Conservation (phyloP, 2,888 invertebrate species). For the Pristionchus exspectatus region DNA sequence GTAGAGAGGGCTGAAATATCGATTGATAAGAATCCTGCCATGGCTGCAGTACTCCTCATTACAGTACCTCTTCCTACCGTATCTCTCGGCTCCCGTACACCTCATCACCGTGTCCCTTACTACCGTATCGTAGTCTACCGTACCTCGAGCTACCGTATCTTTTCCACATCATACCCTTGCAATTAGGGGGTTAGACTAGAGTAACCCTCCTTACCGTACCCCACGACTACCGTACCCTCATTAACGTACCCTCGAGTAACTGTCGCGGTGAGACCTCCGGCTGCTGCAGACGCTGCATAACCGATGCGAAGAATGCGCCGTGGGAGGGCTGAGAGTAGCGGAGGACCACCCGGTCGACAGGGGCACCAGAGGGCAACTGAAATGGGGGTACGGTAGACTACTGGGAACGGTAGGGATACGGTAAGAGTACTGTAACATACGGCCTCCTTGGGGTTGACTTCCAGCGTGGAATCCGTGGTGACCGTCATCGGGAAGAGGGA, state of each 20-base stretch:
- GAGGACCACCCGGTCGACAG: not conserved
- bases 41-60: too few relatives aligned
- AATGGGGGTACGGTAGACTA: not conserved
- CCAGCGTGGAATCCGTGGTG: constrained; percentile 3
- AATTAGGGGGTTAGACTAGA: not conserved
- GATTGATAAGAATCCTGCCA: not conserved
- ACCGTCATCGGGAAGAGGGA: not conserved
- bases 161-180: too few relatives aligned
- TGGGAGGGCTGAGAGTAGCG: not conserved
- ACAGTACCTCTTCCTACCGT: too few relatives aligned
- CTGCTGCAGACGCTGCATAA: constrained; percentile 33
- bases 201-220: not conserved
- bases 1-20: not conserved
- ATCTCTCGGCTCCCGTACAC: too few relatives aligned
- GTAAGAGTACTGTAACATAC: constrained; percentile 5
- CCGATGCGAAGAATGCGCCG: not conserved
- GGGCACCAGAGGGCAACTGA: not conserved
- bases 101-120: too few relatives aligned
- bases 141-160: too few relatives aligned
- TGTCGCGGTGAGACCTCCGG: constrained; percentile 29
- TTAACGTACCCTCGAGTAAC: constrained; percentile 2
- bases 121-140: too few relatives aligned
- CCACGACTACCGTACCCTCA: not conserved
- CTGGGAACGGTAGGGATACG: not conserved
- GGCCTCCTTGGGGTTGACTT: constrained; percentile 11